Base-by-base conservation (phyloP, 2,797 vertebrate genomes). In the Buphagus erythrorhynchus region DNA sequence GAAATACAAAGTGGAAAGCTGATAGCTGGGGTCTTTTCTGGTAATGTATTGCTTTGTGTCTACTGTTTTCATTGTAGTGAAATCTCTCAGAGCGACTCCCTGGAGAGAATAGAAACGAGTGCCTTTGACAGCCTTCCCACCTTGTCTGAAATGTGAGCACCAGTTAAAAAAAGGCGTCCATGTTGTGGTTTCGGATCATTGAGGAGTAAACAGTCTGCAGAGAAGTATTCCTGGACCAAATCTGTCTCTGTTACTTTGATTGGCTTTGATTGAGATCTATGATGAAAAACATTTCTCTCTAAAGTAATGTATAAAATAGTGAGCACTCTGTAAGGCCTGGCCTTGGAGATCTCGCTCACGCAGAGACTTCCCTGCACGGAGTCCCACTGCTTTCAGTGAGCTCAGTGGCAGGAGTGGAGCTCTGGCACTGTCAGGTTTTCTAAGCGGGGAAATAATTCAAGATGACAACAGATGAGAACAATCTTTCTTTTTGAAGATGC, bases 81-180 rank as follows among this genome's bases (percentile, higher is more conserved):
- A 97, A 99, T 99, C 92, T 97, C 98, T 78, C 98, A 99, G 96
- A 99, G 98, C 21, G 97, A 98, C 73, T 98, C 98, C 92, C 97
- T 99, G 97, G 98, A 99, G 97, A 98, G 95, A 90, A 99, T 99
- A 68, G 98, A 99, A 96, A 95, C 97, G 2, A 97, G 98, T 18
- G 99, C 98, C 6, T 99, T 99, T 95, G 98, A 98, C 98, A 98
- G 93, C 97, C 99, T 99, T 68, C 97, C 96, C 79, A 98, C 97
- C 92, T 97, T 99, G 96, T 98, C 98, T 92, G 99, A 99, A 98
- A 98, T 99, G 99, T 99, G 98, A 98, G 99, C 96, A 76, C 72
- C 88, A 40, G 75, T 86, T 95, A 29, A 88, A 77, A 92, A 89
- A 79, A 87, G 40, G 40, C 61, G 91, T 87, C 86, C 58, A 20